Percentiles rank a stretch among this genome's conserved stretches.
Evolutionary conservation across 2,888 invertebrate genomes (phyloP).

Genomic region (Erannis defoliaria): DNA sequence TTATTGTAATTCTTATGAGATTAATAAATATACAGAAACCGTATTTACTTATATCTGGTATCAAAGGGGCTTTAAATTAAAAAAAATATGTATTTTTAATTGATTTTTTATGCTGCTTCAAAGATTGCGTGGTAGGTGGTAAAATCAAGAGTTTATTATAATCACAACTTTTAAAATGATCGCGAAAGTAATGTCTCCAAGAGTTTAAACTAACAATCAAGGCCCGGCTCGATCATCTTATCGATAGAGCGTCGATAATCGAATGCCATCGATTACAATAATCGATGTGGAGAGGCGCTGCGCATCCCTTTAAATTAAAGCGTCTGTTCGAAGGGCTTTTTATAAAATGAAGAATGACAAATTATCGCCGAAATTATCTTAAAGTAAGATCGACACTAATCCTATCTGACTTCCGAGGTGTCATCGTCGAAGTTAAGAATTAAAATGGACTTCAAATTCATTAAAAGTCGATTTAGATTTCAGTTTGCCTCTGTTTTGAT

Average conservation of each 20-base stretch:
- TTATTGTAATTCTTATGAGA: no score
- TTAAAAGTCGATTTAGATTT: slow-evolving; percentile 30
- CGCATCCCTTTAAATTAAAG: slow-evolving; percentile 35
- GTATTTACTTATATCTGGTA: no score
- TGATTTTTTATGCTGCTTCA: no score
- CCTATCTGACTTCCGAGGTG: slow-evolving; percentile 35
- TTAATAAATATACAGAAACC: no score
- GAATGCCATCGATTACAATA: slow-evolving; percentile 52
- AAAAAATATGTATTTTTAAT: no score
- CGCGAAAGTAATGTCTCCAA: slow-evolving; percentile 40
- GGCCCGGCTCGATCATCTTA: slow-evolving; percentile 44
- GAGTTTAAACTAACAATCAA: slow-evolving; percentile 43
- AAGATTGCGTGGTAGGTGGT: no score
- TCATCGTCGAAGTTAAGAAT: slow-evolving; percentile 25
- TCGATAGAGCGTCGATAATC: slow-evolving; percentile 57
- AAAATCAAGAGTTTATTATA: no score
- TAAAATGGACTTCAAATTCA: slow-evolving; percentile 34
- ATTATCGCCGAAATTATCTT: slow-evolving; percentile 30
- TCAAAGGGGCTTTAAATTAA: no score
- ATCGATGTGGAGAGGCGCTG: slow-evolving; percentile 40
- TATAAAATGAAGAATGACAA: slow-evolving; percentile 38
- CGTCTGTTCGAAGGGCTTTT: slow-evolving; percentile 40
- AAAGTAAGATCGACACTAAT: slow-evolving; percentile 39
- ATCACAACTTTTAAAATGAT: neutral
- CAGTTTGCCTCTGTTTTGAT: neutral